Conservation (phyloP, 2,113 vertebrate genomes). For the Silurus meridionalis region DNA sequence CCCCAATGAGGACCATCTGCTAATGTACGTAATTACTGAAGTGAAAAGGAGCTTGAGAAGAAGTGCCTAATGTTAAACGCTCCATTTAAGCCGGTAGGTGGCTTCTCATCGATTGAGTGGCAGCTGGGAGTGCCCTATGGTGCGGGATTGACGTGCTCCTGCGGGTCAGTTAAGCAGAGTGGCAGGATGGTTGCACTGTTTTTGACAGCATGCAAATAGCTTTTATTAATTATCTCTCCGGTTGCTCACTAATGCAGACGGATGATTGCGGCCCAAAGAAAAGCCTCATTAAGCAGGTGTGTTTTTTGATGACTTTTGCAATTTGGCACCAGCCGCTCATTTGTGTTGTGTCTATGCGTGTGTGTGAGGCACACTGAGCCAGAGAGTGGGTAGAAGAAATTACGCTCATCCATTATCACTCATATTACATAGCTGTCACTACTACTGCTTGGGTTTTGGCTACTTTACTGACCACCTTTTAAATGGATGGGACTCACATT, state of each 20-base stretch:
- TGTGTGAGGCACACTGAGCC: constrained; percentile 24
- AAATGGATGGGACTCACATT: background rate
- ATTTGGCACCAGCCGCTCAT: constrained; percentile 38
- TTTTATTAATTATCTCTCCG: constrained; percentile 56
- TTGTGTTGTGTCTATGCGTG: constrained; percentile 8
- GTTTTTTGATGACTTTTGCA: constrained; percentile 54
- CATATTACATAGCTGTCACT: constrained; percentile 34
- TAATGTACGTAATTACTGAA: constrained; percentile 59
- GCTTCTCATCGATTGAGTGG: constrained; percentile 20
- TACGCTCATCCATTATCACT: constrained; percentile 45
- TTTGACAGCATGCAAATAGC: constrained; percentile 50
- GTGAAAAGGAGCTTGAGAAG: constrained; percentile 19
- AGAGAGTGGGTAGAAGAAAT: constrained; percentile 24
- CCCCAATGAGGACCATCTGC: constrained; percentile 48
- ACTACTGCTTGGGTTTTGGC: background rate
- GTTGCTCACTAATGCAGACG: constrained; percentile 50
- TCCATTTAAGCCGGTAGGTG: constrained; percentile 49
- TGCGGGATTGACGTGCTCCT: constrained; percentile 10
- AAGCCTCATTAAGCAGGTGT: constrained; percentile 62
- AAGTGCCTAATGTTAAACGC: constrained; percentile 53
- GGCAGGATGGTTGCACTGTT: constrained; percentile 36
- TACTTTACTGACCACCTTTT: constrained; percentile 7
- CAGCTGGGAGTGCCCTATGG: constrained; percentile 27
- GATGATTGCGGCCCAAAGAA: constrained; percentile 62
- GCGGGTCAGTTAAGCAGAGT: constrained; percentile 43